Evolutionary conservation across 2,888 invertebrate genomes (phyloP).

Genomic region (Linnaemya tessellans): DNA sequence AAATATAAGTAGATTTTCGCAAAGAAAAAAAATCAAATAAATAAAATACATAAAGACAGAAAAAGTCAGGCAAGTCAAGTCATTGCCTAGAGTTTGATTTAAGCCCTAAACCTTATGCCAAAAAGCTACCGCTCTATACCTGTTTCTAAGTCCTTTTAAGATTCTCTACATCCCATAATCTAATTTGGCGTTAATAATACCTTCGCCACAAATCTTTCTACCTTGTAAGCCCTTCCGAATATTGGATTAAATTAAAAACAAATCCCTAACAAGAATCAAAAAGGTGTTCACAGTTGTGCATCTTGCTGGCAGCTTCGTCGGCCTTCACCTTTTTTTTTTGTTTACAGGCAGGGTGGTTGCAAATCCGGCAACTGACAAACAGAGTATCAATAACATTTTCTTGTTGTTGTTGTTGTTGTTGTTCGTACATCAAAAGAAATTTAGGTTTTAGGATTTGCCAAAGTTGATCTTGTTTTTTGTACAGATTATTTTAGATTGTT

Average conservation of each 20-base stretch:
- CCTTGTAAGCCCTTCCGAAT: conserved; percentile 66
- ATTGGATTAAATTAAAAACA: conserved; percentile 28
- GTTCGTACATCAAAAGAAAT: conserved; percentile 56
- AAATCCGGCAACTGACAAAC: conserved; percentile 63
- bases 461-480: conserved; percentile 79
- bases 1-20: not conserved
- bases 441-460: conserved; percentile 47
- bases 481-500: conserved; percentile 74
- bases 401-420: no score
- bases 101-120: conserved; percentile 35
- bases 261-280: conserved; percentile 76
- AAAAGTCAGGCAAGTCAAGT: conserved; percentile 65
- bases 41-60: conserved; percentile 3
- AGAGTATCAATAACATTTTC: conserved; percentile 69
- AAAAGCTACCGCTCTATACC: conserved; percentile 2
- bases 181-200: conserved; percentile 82
- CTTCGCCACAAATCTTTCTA: conserved; percentile 66
- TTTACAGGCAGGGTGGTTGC: conserved; percentile 47
- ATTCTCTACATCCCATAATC: conserved; percentile 75
- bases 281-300: conserved; percentile 79
- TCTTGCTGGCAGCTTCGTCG: conserved; percentile 31
- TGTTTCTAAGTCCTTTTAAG: conserved; percentile 46
- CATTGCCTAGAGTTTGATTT: conserved; percentile 34
- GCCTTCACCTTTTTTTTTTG: not conserved
- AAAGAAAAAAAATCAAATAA: conserved; percentile 78